phyloP scores from a whole-genome alignment of 1,140 invertebrate genomes.

The Leptoteleia sp. region DNA sequence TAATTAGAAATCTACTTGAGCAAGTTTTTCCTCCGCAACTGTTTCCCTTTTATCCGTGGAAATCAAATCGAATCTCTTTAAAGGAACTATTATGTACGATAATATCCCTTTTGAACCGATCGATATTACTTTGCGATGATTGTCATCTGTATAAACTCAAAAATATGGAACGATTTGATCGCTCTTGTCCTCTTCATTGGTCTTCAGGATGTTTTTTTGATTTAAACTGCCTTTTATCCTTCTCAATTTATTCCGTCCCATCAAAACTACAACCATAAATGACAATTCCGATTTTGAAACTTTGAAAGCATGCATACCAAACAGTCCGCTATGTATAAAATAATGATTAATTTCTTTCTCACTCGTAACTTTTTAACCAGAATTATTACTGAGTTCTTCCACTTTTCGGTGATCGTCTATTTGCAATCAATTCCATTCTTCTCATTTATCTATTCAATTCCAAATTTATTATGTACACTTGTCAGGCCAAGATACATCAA shows the following conservation, averaged over 20 bases:
- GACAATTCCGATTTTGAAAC: conserved; percentile 66
- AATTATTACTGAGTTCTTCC: conserved; percentile 47
- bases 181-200: conserved; percentile 36
- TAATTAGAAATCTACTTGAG: conserved; percentile 77
- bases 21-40: conserved; percentile 66
- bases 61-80: conserved; percentile 52
- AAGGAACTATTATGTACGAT: conserved; percentile 40
- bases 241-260: background rate
- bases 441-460: conserved; percentile 29
- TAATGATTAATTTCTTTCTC: conserved; percentile 67
- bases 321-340: no score
- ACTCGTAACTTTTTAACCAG: conserved; percentile 69
- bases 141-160: conserved; percentile 74
- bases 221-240: background rate
- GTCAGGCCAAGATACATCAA: background rate
- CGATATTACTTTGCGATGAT: conserved; percentile 70
- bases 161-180: conserved; percentile 60
- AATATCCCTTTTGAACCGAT: conserved; percentile 23
- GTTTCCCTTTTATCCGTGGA: conserved; percentile 25
- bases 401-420: conserved; percentile 17
- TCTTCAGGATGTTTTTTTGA: conserved; percentile 15
- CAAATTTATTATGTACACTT: conserved; percentile 46
- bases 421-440: conserved; percentile 30
- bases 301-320: conserved; percentile 70
- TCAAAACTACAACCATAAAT: background rate